Evolutionary conservation across 2,113 vertebrate species (phyloP).

Genomic region (Tachysurus vachellii): DNA sequence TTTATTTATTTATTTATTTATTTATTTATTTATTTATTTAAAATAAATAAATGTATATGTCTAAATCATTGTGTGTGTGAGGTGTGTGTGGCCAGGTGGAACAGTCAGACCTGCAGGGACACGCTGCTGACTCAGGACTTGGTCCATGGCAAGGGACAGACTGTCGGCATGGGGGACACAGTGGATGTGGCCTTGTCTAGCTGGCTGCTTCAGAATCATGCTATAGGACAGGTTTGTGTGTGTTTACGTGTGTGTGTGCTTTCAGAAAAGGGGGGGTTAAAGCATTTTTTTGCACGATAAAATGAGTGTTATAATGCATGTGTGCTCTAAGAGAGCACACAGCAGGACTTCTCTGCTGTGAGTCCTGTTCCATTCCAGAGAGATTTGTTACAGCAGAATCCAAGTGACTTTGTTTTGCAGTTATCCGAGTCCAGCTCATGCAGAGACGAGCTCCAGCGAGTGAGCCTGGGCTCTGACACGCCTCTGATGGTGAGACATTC

Average conservation of each 20-base stretch:
- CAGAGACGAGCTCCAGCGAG: slow-evolving; percentile 77
- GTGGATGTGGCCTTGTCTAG: slow-evolving; percentile 79
- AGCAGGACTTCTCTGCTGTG: background rate
- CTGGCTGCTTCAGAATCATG: slow-evolving; percentile 80
- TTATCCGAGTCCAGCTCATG: slow-evolving; percentile 79
- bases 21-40: too few species aligned
- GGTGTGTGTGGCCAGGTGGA: slow-evolving; percentile 83
- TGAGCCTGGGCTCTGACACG: slow-evolving; percentile 82
- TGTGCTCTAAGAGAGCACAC: too few species aligned
- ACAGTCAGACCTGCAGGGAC: slow-evolving; percentile 70
- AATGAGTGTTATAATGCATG: background rate
- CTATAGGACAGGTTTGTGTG: slow-evolving; percentile 76
- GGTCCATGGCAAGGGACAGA: slow-evolving; percentile 73
- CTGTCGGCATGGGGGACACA: slow-evolving; percentile 75
- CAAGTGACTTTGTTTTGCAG: slow-evolving; percentile 57
- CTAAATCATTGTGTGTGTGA: slow-evolving; percentile 46
- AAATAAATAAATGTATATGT: background rate
- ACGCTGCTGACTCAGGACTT: slow-evolving; percentile 78
- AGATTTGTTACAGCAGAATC: slow-evolving; percentile 3
- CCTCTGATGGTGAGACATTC: slow-evolving; percentile 76
- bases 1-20: background rate
- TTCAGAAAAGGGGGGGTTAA: too few species aligned
- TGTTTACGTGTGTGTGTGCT: too few species aligned
- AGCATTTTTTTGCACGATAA: background rate
- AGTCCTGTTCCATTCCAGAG: background rate